These are phyloP conservation scores for Limnephilus auricula DNA, from an alignment of 2,888 invertebrate genomes.

Conservation along the genomic window DNA sequence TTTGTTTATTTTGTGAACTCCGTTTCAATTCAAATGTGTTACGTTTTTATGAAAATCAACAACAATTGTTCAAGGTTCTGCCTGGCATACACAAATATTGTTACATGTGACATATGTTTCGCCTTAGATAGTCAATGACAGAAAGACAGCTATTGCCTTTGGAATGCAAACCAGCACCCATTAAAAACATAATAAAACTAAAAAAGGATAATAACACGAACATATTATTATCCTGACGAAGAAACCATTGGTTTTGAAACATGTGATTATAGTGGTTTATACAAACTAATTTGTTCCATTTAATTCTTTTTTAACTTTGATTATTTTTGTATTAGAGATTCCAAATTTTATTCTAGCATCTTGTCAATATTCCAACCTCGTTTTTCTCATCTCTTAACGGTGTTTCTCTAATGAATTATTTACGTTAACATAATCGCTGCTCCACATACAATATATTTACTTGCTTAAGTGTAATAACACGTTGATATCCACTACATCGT, in stretches of 20 bases:
- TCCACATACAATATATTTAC: not conserved
- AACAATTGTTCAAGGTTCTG: not conserved
- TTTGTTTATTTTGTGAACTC: not conserved
- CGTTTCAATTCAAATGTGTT: not conserved
- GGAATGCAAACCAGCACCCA: not conserved
- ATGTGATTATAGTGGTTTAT: no score
- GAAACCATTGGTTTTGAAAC: no score
- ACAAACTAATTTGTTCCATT: no score
- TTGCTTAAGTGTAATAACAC: not conserved
- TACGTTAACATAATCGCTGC: not conserved
- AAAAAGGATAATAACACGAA: no score
- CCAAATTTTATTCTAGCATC: not conserved
- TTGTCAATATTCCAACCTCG: slow-evolving; percentile 2
- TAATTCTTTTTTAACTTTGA: no score
- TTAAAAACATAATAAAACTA: not conserved
- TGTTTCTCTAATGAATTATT: not conserved
- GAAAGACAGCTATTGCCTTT: not conserved
- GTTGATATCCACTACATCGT: not conserved
- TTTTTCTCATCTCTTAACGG: not conserved
- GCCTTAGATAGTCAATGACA: not conserved
- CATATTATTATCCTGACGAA: no score
- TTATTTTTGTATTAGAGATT: not conserved
- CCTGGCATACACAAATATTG: not conserved
- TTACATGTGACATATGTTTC: not conserved
- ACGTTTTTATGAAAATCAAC: not conserved